Base-by-base conservation (phyloP, 1,140 invertebrate species). In the Drosophila nasuta region DNA sequence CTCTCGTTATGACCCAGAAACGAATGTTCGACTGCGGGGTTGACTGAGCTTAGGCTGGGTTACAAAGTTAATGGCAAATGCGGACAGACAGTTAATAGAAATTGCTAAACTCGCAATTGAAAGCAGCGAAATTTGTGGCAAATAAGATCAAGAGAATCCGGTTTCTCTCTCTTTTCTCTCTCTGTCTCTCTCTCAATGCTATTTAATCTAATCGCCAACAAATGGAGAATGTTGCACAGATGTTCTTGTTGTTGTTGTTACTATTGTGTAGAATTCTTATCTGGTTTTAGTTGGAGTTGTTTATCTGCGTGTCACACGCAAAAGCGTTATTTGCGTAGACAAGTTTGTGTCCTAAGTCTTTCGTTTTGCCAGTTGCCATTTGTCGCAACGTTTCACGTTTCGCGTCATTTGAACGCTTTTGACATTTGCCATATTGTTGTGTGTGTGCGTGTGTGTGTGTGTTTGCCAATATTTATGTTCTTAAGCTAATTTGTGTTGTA, bases 271-370 rank as follows among this genome's bases (percentile, higher is more conserved):
- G 46, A 35, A 60, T 56, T 76, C 60, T 76, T 76, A 72, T 76
- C 72, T 57, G 33, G 28, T 56, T 60, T 28, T 43, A 1, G 33
- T 60, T 69, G 71, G 45, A 41, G 59, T 77, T 60, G 74, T 79
- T 77, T 79, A 79, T 79, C 77, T 79, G 74, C 60, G 74, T 77
- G 74, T 60, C 68, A 63, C 68, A 79, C 74, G 77, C 77, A 76
- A 70, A 75, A 62, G n/a, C 68, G 49, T 38, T 65, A 71, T 77
- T 77, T 69, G 75, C 64, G 59, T 77, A 20, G 57, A 48, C 67
- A 79, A 81, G 79, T 81, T 89, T 89, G 85, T 83, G 85, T 85
- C 81, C 68, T 83, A 89, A 89, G 85, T 90, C 86, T 86, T 90
- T 90, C 76, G 86, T 82, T 90, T 82, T 86, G 76, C 54, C 72